Evolutionary conservation across 1,140 invertebrate genomes (phyloP), one percentile per base, ranked within the genome.

Genomic region (Sitodiplosis mosellana): DNA sequence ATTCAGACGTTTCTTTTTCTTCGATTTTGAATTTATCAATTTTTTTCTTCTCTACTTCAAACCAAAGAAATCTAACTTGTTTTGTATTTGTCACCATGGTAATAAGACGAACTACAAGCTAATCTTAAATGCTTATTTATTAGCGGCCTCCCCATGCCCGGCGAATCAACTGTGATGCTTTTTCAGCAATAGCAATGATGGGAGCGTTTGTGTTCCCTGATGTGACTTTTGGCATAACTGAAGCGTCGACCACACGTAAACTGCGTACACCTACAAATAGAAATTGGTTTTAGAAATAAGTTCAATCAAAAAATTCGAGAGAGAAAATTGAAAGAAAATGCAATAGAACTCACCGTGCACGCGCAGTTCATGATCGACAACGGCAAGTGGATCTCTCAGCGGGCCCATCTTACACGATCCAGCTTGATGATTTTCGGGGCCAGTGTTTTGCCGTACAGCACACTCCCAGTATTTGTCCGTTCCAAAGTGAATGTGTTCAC

Each of bases 351-450:
- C 34, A 34, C 69, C 61, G 49, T 67, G 53, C 2, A 76, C 73
- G 46, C 61, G 58, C 19, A 78, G 59, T 53, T 69, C 57, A 45
- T 68, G 58, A 54, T 78, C 71, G 7, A 80, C 75, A 11, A 80
- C 75, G 2, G 75, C 65, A 38, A 65, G 55, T 2, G 64, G 60
- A 58, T 77, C 73, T 7, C 55, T 54, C 0, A 45, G n/a, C 1
- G 65, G 64, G 10, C 77, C 77, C 77, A 80, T 80, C 64, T 73
- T 76, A 51, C 72, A 75, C 1, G 76, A 77, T 44, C 73, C 84
- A 0, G 80, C 81, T 61, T 87, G 85, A 65, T 90, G 86, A 57
- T 88, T 88, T 62, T 89, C 82, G 1, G 83, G 79, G 0, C 77
- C 78, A 0, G 85, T 87, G 21, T 80, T 75, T 54, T 77, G 73